These are phyloP conservation scores for Nomada ferruginata DNA, from an alignment of 2,888 invertebrate species.

Conservation along the genomic window DNA sequence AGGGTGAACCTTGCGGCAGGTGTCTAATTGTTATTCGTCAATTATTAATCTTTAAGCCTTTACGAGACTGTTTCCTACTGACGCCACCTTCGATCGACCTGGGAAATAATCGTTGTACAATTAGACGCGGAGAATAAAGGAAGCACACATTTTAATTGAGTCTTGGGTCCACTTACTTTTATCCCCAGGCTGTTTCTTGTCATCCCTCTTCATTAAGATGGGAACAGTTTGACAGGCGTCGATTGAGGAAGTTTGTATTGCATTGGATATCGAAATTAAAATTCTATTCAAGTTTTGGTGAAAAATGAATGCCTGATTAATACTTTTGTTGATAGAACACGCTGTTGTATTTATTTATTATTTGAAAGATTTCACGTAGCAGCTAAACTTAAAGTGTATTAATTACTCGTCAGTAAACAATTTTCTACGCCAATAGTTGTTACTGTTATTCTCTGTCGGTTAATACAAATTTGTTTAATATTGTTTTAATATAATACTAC, in stretches of 20 bases:
- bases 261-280: background rate
- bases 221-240: background rate
- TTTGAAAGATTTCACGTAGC: too few species aligned
- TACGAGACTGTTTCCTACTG: slow-evolving; percentile 8
- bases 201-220: background rate
- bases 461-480: too few species aligned
- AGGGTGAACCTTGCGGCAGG: slow-evolving; percentile 67
- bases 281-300: too few species aligned
- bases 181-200: slow-evolving; percentile 29
- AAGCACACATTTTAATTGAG: slow-evolving; percentile 48
- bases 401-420: too few species aligned
- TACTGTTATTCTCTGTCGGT: too few species aligned
- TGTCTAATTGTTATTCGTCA: slow-evolving; percentile 69
- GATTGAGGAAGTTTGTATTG: background rate
- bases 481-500: too few species aligned
- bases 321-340: background rate
- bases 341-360: background rate
- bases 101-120: slow-evolving; percentile 43
- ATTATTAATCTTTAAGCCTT: slow-evolving; percentile 63
- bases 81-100: slow-evolving; percentile 24
- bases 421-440: too few species aligned
- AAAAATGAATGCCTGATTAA: too few species aligned
- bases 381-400: too few species aligned
- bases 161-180: slow-evolving; percentile 34
- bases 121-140: slow-evolving; percentile 30